Conservation (phyloP, 2,888 invertebrate genomes). For the Melangyna quadrimaculata region DNA sequence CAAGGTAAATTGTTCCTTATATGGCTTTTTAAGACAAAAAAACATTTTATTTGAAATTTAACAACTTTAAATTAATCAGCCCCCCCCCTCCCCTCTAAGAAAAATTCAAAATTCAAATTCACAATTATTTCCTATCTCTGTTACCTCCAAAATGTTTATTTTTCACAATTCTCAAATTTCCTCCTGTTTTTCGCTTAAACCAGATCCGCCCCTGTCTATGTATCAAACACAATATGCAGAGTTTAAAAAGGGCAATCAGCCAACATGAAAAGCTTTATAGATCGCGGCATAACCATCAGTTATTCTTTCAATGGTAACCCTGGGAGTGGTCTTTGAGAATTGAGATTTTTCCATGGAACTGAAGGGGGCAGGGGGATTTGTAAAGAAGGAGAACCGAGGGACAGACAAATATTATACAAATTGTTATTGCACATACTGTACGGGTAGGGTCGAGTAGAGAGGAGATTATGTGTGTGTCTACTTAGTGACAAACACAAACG, state of each 20-base stretch:
- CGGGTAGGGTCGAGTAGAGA: neutral
- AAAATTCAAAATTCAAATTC: too few relatives aligned
- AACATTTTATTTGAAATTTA: too few relatives aligned
- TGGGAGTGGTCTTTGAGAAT: constrained; percentile 37
- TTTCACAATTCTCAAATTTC: too few relatives aligned
- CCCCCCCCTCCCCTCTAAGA: too few relatives aligned
- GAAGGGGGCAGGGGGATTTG: neutral
- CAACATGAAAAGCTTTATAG: constrained; percentile 48
- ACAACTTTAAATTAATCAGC: too few relatives aligned
- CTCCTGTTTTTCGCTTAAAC: neutral
- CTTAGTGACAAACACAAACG: constrained; percentile 19
- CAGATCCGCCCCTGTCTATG: neutral
- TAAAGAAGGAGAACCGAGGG: neutral
- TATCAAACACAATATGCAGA: neutral
- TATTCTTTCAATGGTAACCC: constrained; percentile 44
- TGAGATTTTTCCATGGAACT: constrained; percentile 49
- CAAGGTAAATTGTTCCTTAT: too few relatives aligned
- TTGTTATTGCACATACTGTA: constrained; percentile 40
- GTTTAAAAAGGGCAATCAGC: constrained; percentile 63
- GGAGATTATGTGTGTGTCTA: neutral
- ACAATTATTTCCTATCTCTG: too few relatives aligned
- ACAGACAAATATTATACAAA: constrained; percentile 51
- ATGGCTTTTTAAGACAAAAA: too few relatives aligned
- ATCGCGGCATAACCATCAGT: constrained; percentile 55
- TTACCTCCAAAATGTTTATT: too few relatives aligned